phyloP scores from a whole-genome alignment of 2,113 vertebrate species.

The Trematomus loennbergii region DNA sequence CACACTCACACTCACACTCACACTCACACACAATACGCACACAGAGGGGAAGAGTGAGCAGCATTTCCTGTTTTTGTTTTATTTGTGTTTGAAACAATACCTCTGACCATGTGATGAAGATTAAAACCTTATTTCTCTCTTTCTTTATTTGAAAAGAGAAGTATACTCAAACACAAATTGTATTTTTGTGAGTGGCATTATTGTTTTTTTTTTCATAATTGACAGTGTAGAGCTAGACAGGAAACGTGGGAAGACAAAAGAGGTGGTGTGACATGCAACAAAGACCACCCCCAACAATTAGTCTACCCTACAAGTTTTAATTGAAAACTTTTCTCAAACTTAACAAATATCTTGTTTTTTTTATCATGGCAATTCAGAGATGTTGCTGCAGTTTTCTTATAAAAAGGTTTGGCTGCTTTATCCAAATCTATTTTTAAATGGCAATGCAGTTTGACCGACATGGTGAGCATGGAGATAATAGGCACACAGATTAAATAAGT shows the following conservation, averaged over 20 bases:
- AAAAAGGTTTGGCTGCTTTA: background rate
- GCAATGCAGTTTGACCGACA: background rate
- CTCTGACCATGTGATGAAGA: constrained; percentile 9
- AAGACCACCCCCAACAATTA: background rate
- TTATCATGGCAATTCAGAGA: background rate
- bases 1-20: too few relatives aligned
- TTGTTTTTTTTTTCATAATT: background rate
- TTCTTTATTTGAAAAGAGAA: background rate
- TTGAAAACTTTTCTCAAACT: background rate
- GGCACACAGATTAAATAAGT: background rate
- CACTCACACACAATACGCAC: too few relatives aligned
- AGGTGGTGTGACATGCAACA: background rate
- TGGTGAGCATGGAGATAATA: background rate
- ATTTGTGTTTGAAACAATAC: constrained; percentile 53
- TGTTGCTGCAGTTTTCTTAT: background rate
- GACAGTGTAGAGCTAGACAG: constrained; percentile 7
- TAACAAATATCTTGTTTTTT: background rate
- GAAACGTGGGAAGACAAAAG: background rate
- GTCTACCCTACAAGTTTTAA: background rate
- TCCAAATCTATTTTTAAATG: background rate
- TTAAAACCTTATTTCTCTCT: background rate
- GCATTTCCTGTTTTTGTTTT: constrained; percentile 61
- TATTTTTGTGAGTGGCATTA: background rate
- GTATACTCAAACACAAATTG: background rate
- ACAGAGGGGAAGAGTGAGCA: background rate